These are phyloP conservation scores for Gambelia wislizenii DNA, from an alignment of 2,797 vertebrate species.

Conservation along the genomic window DNA sequence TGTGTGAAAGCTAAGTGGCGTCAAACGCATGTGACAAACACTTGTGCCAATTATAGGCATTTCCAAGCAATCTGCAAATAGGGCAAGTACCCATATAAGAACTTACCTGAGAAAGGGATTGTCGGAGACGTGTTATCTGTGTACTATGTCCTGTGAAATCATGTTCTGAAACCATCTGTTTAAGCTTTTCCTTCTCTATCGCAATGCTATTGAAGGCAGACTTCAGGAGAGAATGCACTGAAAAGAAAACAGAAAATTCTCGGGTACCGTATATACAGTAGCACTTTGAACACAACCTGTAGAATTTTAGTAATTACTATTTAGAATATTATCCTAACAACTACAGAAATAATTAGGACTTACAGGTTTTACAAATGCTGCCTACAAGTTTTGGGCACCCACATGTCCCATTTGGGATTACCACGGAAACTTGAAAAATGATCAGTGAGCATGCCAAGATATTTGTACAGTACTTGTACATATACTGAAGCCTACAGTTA, in stretches of 20 bases:
- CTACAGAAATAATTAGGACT: neutral
- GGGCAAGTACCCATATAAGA: constrained; percentile 38
- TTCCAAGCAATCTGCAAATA: neutral
- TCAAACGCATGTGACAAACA: constrained; percentile 32
- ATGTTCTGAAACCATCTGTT: constrained; percentile 94
- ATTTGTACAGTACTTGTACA: neutral
- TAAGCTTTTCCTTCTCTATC: constrained; percentile 99
- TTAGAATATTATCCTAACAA: neutral
- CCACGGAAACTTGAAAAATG: neutral
- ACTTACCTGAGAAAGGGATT: constrained; percentile 96
- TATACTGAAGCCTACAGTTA: neutral
- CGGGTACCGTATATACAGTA: neutral
- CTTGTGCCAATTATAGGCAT: neutral
- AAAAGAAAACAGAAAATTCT: constrained; percentile 42
- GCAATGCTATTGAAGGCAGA: constrained; percentile 99
- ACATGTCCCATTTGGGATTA: neutral
- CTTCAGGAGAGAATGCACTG: constrained; percentile 97
- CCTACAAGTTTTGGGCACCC: constrained; percentile 14
- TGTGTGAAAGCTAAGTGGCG: neutral
- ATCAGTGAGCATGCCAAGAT: neutral
- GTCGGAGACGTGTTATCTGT: constrained; percentile 92
- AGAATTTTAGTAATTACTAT: constrained; percentile 21
- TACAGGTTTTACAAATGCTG: constrained; percentile 14
- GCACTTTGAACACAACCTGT: constrained; percentile 10
- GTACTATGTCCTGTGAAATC: constrained; percentile 88